Conservation (phyloP, 2,888 invertebrate species). For the Esperia sulphurella region DNA sequence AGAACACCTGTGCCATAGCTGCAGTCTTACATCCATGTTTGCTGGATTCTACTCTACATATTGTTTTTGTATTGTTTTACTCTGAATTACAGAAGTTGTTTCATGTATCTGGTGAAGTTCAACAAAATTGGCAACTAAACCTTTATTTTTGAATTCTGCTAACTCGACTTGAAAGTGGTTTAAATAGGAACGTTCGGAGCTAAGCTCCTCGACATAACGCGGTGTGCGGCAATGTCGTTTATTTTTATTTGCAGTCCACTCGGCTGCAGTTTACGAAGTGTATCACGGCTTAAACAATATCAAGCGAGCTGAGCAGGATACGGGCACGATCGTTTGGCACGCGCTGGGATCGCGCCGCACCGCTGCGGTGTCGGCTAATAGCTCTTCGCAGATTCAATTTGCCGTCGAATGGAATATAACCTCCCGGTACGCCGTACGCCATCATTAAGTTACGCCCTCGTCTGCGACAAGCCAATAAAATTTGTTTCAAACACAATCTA, state of each 20-base stretch:
- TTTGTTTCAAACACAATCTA: too few species aligned
- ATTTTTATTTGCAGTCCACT: constrained; percentile 35
- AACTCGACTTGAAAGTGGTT: constrained; percentile 13
- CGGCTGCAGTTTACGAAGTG: constrained; percentile 39
- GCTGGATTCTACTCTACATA: constrained; percentile 6
- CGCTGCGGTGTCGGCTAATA: constrained; percentile 70
- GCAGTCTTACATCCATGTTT: constrained; percentile 19
- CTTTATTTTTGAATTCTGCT: constrained; percentile 4
- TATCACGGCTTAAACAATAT: constrained; percentile 51
- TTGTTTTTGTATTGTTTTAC: constrained; percentile 7
- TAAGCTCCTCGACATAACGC: constrained; percentile 16
- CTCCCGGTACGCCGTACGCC: constrained; percentile 61
- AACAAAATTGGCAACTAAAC: neutral
- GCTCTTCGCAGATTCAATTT: constrained; percentile 75
- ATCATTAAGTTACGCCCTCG: constrained; percentile 69
- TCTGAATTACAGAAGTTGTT: neutral
- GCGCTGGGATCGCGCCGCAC: constrained; percentile 38
- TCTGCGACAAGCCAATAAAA: constrained; percentile 40
- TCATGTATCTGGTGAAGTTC: neutral
- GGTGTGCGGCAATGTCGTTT: constrained; percentile 32
- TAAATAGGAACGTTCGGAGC: constrained; percentile 12
- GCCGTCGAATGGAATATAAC: constrained; percentile 67
- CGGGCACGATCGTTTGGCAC: constrained; percentile 61
- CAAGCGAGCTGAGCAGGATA: constrained; percentile 30
- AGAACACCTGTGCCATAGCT: constrained; percentile 30